Base-by-base conservation (phyloP, 2,113 vertebrate species). In the Centropus bengalensis region DNA sequence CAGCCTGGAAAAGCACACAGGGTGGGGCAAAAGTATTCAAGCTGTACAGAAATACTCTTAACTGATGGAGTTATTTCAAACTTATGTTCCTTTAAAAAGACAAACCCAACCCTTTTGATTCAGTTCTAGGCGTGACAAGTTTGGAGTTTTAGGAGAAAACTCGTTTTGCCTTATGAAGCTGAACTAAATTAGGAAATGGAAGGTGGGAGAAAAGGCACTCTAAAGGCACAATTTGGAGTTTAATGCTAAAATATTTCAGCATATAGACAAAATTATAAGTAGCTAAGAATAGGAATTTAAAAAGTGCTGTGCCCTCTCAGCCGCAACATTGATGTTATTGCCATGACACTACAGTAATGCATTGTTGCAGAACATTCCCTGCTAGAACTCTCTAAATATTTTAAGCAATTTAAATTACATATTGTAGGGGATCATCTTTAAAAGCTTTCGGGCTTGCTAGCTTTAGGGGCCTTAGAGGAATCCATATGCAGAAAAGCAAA, bases 341-440 rank as follows among this genome's bases (percentile, higher is more conserved):
- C 82, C 18, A 14, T 83, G 82, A 74, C 40, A 59, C 73, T 86
- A 60, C 40, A 78, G 56, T 94, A 90, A 96, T 93, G 95, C 68
- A 78, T 93, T 96, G 94, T 91, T 91, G 73, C 86, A 91, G 93
- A 96, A 86, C 79, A 68, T 88, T 94, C 82, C 20, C 52, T 88
- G 73, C 82, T 86, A 94, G 93, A 96, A 93, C 59, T 83, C 84
- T 92, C 60, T 90, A 96, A 96, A 96, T 97, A 93, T 96, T 96
- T 96, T 90, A 96, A 96, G 40, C 79, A 70, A 88, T 90, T 95
- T 94, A 91, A 94, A 75, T 96, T 92, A 68, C 77, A 33, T 90
- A 76, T 91, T 90, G 82, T 80, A 88, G 40, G 15, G 56, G 80
- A 83, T 54, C 9, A 2, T 93, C 66, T 96, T 91, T 79, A 74